Evolutionary conservation across 1,140 invertebrate species (phyloP), one percentile per base, ranked within the genome.

Genomic region (Olivierus martensii): DNA sequence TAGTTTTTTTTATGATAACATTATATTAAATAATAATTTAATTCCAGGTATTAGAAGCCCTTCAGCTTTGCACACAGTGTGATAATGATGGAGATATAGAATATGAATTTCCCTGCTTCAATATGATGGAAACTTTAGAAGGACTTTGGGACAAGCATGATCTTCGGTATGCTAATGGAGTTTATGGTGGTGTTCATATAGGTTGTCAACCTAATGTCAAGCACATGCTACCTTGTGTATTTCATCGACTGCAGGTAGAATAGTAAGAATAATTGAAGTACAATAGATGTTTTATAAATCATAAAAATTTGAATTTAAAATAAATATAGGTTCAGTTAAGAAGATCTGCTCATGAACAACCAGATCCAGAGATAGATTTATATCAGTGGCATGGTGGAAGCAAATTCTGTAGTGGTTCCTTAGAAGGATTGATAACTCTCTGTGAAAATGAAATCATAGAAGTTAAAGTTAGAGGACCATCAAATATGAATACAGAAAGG

Each of bases 51-150:
- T 64, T 85, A 22, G 80, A 84, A 67, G 74, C 79, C 21, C 69
- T 83, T 48, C 75, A 81, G 61, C 62, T 88, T 14, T 87, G 84
- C 63, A 77, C 82, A 52, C 68, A 82, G 72, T 83, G 80, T 66
- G 83, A 86, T 53, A 75, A 79, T 28, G 83, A 84, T 45, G 79
- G 77, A 3, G 73, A 77, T 47, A 72, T 82, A 19, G 82, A 85
- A 66, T 87, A 82, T 63, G 85, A 88, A 71, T 84, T 89, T 65
- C 84, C 85, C 1, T 80, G 80, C 61, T 80, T 84, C 59, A 87
- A 86, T 66, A 71, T 83, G 42, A 74, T 79, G 10, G 83, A 85
- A 64, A 77, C 79, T 11, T 65, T 85, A 14, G 77, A 78, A 34
- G 82, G 82, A 36, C 66, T 86, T 18, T 87, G 84, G 84, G 77